phyloP scores from a whole-genome alignment of 2,113 vertebrate genomes.

The Felis chaus region DNA sequence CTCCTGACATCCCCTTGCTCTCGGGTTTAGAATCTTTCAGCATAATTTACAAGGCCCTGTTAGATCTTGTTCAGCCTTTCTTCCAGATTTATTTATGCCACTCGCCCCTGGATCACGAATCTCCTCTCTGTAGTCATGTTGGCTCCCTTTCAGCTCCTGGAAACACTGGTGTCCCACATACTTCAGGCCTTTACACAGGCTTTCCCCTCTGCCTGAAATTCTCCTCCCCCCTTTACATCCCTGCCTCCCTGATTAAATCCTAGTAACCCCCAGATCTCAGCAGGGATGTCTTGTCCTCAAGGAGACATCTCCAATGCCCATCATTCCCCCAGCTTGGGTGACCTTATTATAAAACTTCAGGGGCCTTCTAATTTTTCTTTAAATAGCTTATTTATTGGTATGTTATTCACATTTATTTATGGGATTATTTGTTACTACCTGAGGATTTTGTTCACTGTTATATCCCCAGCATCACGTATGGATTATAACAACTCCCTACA shows the following conservation, averaged over 20 bases:
- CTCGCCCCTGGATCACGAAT: background rate
- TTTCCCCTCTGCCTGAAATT: background rate
- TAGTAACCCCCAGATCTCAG: background rate
- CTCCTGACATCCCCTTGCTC: background rate
- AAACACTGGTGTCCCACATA: background rate
- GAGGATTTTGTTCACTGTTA: background rate
- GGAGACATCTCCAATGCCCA: background rate
- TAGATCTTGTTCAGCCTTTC: background rate
- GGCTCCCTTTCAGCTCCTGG: background rate
- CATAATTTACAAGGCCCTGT: background rate
- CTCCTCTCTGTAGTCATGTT: background rate
- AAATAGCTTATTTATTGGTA: background rate
- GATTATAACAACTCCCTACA: background rate
- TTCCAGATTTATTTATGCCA: background rate
- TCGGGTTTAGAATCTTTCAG: background rate
- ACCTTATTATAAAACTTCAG: background rate
- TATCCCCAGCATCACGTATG: background rate
- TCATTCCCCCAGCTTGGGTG: too few relatives aligned
- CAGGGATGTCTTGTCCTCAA: background rate
- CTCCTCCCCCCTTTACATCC: background rate
- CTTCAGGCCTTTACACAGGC: background rate
- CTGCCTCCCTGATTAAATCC: background rate
- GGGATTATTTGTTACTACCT: background rate
- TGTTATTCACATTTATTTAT: background rate
- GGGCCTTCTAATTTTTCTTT: background rate